A percentile compares a stretch with the other conserved stretches of the same genome.
Conservation (phyloP, 2,888 invertebrate species). For the Rosalia funebris region DNA sequence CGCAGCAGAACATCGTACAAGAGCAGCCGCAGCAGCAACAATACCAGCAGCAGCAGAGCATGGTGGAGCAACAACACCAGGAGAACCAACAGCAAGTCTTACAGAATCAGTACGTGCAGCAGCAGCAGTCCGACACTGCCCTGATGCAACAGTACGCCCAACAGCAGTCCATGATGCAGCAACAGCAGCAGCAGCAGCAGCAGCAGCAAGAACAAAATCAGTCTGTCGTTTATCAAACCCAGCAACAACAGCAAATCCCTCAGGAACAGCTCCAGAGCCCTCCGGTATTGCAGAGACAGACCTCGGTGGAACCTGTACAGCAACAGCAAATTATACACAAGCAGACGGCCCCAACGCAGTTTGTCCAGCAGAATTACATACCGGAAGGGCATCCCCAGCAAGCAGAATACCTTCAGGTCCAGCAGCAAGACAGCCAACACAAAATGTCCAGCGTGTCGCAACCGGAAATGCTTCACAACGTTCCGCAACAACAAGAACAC, state of each 20-base stretch:
- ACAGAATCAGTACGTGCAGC: conserved; percentile 42
- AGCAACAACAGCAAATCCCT: conserved; percentile 67
- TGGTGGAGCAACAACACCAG: conserved; percentile 32
- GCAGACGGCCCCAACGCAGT: conserved; percentile 55
- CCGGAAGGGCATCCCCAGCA: conserved; percentile 61
- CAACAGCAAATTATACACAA: conserved; percentile 57
- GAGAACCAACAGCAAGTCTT: conserved; percentile 40
- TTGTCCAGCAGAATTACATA: conserved; percentile 56
- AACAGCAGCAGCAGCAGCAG: conserved; percentile 41
- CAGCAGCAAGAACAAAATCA: conserved; percentile 33
- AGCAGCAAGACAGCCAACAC: conserved; percentile 54
- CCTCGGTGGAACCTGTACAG: conserved; percentile 53
- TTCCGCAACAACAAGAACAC: conserved; percentile 43
- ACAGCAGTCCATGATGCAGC: conserved; percentile 40
- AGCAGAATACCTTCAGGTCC: conserved; percentile 53
- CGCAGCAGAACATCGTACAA: conserved; percentile 38
- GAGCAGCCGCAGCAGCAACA: conserved; percentile 35
- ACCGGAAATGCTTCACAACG: conserved; percentile 56
- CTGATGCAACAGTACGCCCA: conserved; percentile 38
- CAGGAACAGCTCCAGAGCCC: conserved; percentile 62
- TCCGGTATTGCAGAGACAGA: conserved; percentile 49
- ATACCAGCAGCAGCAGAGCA: conserved; percentile 24
- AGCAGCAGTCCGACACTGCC: conserved; percentile 36
- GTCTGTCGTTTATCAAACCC: conserved; percentile 55
- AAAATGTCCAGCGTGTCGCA: conserved; percentile 60